Base-by-base conservation (phyloP, 2,797 vertebrate species). In the Xenopus petersii region DNA sequence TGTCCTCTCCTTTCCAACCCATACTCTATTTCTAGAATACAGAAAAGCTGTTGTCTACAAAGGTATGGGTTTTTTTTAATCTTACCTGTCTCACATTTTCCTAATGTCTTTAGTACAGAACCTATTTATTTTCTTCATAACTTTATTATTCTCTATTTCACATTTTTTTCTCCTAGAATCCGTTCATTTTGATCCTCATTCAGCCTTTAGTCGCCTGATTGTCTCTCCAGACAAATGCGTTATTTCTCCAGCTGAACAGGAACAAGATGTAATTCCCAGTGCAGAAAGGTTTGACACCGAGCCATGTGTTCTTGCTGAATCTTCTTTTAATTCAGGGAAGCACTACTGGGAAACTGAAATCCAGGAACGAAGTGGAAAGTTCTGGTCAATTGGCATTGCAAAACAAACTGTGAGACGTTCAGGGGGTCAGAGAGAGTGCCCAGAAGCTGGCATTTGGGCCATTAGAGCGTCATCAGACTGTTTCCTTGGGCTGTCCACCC, bases 331-430 rank as follows among this genome's bases (percentile, higher is more conserved):
- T 0, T 78, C 82, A 0, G 86, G 87, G 12, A 75, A 79, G 15
- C 82, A 86, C 71, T 87, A 85, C 65, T 89, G 88, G 88, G 84
- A 88, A 55, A 83, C 87, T 0, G 15, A 67, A 21, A 68, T 77
- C 21, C 65, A 48, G n/a, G 75, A 77, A 51, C 15, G 21, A 15
- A 33, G 6, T 9, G 64, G 64, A 21, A 26, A 56, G 12, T 77
- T 77, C 58, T 77, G 75, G 75, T 73, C 75, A 62, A 13, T 73
- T 42, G 75, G 75, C 13, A 63, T 77, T 36, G 75, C 75, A 9
- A 17, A 51, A 10, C 3, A 26, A 8, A 51, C 58, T 1, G 70
- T 77, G 46, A 63, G 75, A 21, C 16, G 75, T 47, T 48, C 70
- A 7, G 75, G 75, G 12, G 75, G 75, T 5, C 70, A 62, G 21